Evolutionary conservation across 2,797 vertebrate species (phyloP).

Genomic region (Oceanodroma leucorhoa): DNA sequence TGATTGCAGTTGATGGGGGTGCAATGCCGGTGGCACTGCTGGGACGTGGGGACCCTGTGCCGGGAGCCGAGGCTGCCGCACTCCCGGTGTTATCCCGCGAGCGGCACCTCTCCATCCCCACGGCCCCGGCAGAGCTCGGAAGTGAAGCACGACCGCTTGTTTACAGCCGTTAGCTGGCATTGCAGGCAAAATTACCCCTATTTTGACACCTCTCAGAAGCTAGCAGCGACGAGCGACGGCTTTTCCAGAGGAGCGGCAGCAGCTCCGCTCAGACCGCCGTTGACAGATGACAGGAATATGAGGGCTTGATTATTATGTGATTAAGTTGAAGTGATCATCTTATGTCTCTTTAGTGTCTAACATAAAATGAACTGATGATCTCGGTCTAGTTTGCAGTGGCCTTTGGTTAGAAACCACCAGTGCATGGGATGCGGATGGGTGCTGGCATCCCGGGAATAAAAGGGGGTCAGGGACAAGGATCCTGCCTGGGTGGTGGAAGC

Average conservation of each 20-base stretch:
- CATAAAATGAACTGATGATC: background rate
- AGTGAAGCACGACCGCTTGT: background rate
- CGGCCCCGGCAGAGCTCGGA: background rate
- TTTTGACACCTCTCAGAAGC: slow-evolving; percentile 40
- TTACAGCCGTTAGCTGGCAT: background rate
- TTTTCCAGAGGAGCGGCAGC: slow-evolving; percentile 25
- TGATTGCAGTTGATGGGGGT: accelerated
- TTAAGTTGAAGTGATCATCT: slow-evolving; percentile 38
- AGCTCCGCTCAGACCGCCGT: background rate
- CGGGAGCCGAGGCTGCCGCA: accelerated
- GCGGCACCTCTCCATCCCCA: background rate
- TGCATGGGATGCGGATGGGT: accelerated
- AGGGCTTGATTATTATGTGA: slow-evolving; percentile 43
- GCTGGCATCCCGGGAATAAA: accelerated
- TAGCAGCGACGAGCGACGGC: background rate
- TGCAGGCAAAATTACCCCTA: slow-evolving; percentile 2
- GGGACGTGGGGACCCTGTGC: background rate
- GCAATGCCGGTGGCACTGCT: background rate
- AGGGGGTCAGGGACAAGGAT: accelerated
- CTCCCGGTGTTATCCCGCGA: background rate
- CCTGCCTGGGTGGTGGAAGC: background rate
- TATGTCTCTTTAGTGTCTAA: slow-evolving; percentile 8
- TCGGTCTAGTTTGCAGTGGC: background rate
- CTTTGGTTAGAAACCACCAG: background rate
- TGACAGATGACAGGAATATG: slow-evolving; percentile 40